Percentiles rank a stretch among this genome's conserved stretches.
Conservation (phyloP, 2,113 vertebrate species). For the Mus pahari region DNA sequence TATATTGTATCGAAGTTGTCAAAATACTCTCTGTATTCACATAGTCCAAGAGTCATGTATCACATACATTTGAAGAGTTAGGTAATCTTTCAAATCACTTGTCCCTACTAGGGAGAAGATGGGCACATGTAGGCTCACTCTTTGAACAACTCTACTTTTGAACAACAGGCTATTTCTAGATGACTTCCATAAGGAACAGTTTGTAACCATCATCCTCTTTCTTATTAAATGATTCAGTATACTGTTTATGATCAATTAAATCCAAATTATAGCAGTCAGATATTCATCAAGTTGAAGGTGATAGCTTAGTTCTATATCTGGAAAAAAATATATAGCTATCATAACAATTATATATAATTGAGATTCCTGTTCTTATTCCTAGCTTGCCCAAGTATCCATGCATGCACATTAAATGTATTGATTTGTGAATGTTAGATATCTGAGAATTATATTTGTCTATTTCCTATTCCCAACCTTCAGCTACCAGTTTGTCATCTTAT, state of each 20-base stretch:
- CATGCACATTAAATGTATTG: background rate
- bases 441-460: background rate
- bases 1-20: slow-evolving; percentile 20
- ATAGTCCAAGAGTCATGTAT: background rate
- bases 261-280: background rate
- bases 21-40: slow-evolving; percentile 3
- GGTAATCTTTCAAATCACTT: slow-evolving; percentile 7
- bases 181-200: background rate
- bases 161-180: background rate
- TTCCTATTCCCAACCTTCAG: background rate
- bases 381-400: background rate
- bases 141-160: background rate
- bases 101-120: background rate
- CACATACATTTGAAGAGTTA: background rate
- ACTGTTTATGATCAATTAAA: background rate
- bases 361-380: background rate
- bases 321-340: background rate
- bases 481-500: background rate
- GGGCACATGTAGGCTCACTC: background rate
- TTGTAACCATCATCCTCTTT: background rate
- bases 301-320: background rate
- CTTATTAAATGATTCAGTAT: slow-evolving; percentile 13
- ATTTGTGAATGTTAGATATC: background rate
- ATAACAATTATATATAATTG: background rate
- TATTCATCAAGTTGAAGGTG: background rate